Evolutionary conservation across 2,113 vertebrate species (phyloP).

Genomic region (Macroglossus sobrinus): DNA sequence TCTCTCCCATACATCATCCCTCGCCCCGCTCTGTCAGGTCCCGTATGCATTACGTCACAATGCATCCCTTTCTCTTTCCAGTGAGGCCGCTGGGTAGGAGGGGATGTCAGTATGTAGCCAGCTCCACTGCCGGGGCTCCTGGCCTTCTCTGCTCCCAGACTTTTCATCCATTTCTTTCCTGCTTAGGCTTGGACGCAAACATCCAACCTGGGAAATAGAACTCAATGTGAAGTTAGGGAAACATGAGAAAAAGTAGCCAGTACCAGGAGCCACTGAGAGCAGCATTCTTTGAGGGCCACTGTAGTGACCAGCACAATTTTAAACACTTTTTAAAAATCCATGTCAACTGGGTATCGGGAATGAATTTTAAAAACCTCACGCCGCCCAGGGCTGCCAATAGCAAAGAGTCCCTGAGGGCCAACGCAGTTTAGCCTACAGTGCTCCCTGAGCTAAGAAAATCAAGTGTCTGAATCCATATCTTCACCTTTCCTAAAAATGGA

Average conservation of each 20-base stretch:
- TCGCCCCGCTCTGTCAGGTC: background rate
- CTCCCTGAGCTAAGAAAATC: conserved; percentile 70
- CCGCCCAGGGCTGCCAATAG: conserved; percentile 63
- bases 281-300: conserved; percentile 34
- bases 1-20: background rate
- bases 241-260: background rate
- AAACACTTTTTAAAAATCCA: conserved; percentile 49
- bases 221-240: background rate
- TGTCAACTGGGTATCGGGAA: conserved; percentile 62
- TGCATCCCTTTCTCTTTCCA: background rate
- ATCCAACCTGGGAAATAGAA: background rate
- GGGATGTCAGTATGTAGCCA: background rate
- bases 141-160: background rate
- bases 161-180: background rate
- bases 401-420: conserved; percentile 63
- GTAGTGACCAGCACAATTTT: conserved; percentile 45
- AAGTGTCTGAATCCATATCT: conserved; percentile 63
- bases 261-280: background rate
- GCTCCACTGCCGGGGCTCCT: accelerated
- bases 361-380: conserved; percentile 70
- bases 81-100: accelerated
- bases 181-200: background rate
- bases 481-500: conserved; percentile 61
- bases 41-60: accelerated
- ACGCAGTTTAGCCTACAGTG: conserved; percentile 63